Evolutionary conservation across 2,797 vertebrate genomes (phyloP), one percentile per base, ranked within the genome.

Genomic region (Astyanax mexicanus): DNA sequence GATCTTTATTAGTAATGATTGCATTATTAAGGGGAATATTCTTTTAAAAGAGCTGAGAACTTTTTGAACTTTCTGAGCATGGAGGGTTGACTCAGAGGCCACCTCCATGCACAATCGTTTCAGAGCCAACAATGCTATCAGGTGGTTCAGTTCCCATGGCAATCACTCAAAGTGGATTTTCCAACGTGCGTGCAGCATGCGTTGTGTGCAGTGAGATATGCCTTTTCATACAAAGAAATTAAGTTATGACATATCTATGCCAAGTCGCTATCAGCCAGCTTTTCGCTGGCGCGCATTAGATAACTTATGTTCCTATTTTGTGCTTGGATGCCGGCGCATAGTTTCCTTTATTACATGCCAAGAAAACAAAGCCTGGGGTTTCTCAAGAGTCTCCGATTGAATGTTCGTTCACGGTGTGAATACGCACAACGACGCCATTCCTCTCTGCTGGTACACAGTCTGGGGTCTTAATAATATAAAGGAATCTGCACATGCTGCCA

Each of bases 361-460:
- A 76, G 62, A 81, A 69, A 72, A 69, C 49, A 77, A 79, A 74
- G 49, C 64, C 69, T 69, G 25, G 1, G 65, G 47, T 60, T 68
- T 66, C 25, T 74, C 44, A 66, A 49, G n/a, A 58, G 40, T 44
- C 75, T n/a, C 68, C 12, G 51, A 17, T 35, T 52, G 29, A 58
- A 62, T 17, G 12, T 49, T 8, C 27, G 62, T 49, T 25, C 49
- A 72, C 64, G 23, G n/a, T 19, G 71, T 75, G 15, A 70, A 72
- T 61, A 29, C 40, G 58, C 70, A 62, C 62, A 72, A 35, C 67
- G 19, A 62, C 29, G 37, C 60, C 49, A 19, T 29, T 13, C 5
- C 15, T 38, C 40, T 38, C 21, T 15, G 11, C 32, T 75, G 35
- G 6, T 69, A 60, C 58, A 9, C 21, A 38, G 42, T 27, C 15